phyloP scores from a whole-genome alignment of 1,140 invertebrate species.

The Teleopsis dalmanni region DNA sequence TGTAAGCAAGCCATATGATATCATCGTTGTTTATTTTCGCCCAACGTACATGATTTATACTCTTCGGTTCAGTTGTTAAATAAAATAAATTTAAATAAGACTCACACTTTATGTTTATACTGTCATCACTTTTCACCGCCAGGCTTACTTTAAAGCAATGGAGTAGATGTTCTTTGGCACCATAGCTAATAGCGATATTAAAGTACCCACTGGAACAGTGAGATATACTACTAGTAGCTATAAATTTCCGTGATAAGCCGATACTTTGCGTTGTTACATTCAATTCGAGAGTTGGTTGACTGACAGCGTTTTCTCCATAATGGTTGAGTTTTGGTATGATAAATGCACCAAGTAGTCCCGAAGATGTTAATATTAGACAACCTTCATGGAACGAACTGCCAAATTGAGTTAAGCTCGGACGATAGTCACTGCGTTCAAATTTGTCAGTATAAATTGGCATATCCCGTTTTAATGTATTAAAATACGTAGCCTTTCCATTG shows the following conservation, averaged over 20 bases:
- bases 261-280: slow-evolving; percentile 58
- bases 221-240: slow-evolving; percentile 61
- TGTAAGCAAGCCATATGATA: slow-evolving; percentile 66
- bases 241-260: slow-evolving; percentile 61
- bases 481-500: slow-evolving; percentile 62
- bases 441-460: slow-evolving; percentile 74
- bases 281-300: slow-evolving; percentile 26
- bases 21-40: slow-evolving; percentile 74
- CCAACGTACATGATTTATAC: slow-evolving; percentile 68
- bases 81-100: slow-evolving; percentile 76
- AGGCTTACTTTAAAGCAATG: slow-evolving; percentile 62
- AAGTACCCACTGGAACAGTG: slow-evolving; percentile 63
- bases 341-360: slow-evolving; percentile 72
- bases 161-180: slow-evolving; percentile 58
- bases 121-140: slow-evolving; percentile 17
- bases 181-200: slow-evolving; percentile 55
- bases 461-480: slow-evolving; percentile 65
- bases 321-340: slow-evolving; percentile 40
- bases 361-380: slow-evolving; percentile 71
- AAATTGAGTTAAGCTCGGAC: slow-evolving; percentile 77
- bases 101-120: slow-evolving; percentile 49
- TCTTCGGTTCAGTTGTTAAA: slow-evolving; percentile 49
- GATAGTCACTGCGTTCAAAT: slow-evolving; percentile 66
- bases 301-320: background rate
- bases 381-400: slow-evolving; percentile 74